These are phyloP conservation scores for Eurystomus gularis DNA, from an alignment of 2,113 vertebrate species.

Conservation along the genomic window DNA sequence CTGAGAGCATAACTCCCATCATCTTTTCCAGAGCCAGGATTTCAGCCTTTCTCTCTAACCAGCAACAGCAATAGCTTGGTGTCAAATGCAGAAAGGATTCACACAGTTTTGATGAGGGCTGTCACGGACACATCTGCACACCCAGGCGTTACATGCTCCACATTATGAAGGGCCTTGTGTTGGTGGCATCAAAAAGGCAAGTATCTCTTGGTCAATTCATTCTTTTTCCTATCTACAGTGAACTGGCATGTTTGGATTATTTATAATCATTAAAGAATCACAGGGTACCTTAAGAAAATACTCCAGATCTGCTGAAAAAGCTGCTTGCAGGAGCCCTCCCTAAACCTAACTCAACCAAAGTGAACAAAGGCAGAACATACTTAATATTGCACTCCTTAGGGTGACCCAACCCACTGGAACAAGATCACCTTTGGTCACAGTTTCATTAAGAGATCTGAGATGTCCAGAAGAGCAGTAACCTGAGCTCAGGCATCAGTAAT, in stretches of 20 bases:
- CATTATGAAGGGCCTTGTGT: background rate
- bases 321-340: background rate
- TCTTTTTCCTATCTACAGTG: background rate
- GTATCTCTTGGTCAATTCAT: background rate
- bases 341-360: background rate
- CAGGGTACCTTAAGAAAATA: background rate
- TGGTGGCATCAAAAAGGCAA: background rate
- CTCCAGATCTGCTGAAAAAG: background rate
- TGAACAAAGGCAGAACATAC: rapidly evolving
- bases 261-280: background rate
- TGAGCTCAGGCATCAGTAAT: rapidly evolving
- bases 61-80: background rate
- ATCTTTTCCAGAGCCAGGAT: background rate
- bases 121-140: too few species aligned
- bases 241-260: background rate
- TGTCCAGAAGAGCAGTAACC: background rate
- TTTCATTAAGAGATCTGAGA: background rate
- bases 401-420: too few species aligned
- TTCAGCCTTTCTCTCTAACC: background rate
- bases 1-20: background rate
- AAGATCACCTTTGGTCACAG: background rate
- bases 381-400: background rate
- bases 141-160: background rate
- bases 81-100: background rate
- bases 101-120: background rate